A percentile compares a stretch with the other conserved stretches of the same genome.
Evolutionary conservation across 2,888 invertebrate genomes (phyloP).

Genomic region (Drosophila quinaria): DNA sequence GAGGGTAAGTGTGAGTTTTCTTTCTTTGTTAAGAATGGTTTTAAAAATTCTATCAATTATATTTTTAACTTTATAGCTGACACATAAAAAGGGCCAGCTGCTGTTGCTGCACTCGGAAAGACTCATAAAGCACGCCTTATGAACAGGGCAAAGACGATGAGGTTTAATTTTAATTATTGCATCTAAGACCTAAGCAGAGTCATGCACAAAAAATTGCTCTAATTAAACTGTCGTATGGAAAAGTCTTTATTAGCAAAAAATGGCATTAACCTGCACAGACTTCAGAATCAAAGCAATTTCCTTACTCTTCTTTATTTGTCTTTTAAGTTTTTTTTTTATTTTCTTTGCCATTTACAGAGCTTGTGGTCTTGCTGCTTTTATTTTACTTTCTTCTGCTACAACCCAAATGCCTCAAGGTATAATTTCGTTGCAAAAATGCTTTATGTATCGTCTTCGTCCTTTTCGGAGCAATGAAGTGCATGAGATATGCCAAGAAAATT

Average conservation of each 20-base stretch:
- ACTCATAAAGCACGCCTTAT: slow-evolving; percentile 41
- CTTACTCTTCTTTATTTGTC: background rate
- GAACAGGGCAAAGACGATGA: slow-evolving; percentile 27
- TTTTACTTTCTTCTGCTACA: slow-evolving; percentile 46
- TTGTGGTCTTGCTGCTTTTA: slow-evolving; percentile 19
- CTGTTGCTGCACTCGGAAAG: slow-evolving; percentile 24
- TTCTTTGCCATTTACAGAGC: slow-evolving; percentile 19
- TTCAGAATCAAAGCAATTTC: slow-evolving; percentile 18
- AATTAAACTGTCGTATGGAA: slow-evolving; percentile 71
- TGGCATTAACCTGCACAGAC: slow-evolving; percentile 37
- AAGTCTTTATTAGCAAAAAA: slow-evolving; percentile 72
- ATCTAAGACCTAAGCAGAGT: slow-evolving; percentile 43
- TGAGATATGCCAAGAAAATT: slow-evolving; percentile 71
- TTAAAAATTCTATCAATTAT: slow-evolving; percentile 82
- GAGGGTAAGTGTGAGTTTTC: background rate
- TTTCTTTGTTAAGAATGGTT: slow-evolving; percentile 52
- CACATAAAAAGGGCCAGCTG: slow-evolving; percentile 55
- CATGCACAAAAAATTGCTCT: slow-evolving; percentile 31
- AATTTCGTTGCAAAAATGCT: slow-evolving; percentile 70
- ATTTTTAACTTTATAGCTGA: slow-evolving; percentile 64
- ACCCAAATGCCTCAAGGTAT: slow-evolving; percentile 68
- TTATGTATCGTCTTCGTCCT: slow-evolving; percentile 59
- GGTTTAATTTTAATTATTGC: slow-evolving; percentile 67
- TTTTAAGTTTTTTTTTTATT: slow-evolving; percentile 27
- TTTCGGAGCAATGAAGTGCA: slow-evolving; percentile 72